phyloP scores from a whole-genome alignment of 1,140 invertebrate species.

The Condylostylus longicornis region DNA sequence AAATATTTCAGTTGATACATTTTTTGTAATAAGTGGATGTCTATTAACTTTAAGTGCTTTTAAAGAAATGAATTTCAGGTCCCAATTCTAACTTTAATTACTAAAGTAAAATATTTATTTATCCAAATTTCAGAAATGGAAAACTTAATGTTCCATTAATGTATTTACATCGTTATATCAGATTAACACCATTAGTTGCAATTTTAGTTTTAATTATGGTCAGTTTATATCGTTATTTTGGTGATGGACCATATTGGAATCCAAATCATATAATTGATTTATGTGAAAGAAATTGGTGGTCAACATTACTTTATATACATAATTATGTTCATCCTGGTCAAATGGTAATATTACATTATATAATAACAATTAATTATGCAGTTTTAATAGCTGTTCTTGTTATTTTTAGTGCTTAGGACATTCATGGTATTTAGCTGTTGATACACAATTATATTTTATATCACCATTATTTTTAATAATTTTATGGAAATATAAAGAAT shows the following conservation, averaged over 20 bases:
- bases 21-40: no score
- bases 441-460: conserved; percentile 68
- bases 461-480: conserved; percentile 56
- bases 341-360: no score
- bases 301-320: conserved; percentile 16
- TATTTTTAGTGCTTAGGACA: conserved; percentile 66
- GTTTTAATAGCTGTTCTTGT: no score
- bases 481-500: conserved; percentile 49
- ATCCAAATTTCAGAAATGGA: no score
- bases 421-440: conserved; percentile 77
- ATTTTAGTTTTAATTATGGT: not conserved
- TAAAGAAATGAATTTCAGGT: no score
- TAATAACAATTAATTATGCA: no score
- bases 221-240: no score
- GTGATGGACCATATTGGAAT: not conserved
- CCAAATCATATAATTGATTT: no score
- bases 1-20: no score
- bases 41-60: no score
- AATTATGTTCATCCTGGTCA: conserved; percentile 17
- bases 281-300: conserved; percentile 11
- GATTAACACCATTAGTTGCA: not conserved
- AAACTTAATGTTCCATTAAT: not conserved
- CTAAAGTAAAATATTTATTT: no score
- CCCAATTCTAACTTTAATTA: no score
- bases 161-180: not conserved